These are phyloP conservation scores for Myotis planiceps DNA, from an alignment of 2,797 vertebrate genomes.

Conservation along the genomic window DNA sequence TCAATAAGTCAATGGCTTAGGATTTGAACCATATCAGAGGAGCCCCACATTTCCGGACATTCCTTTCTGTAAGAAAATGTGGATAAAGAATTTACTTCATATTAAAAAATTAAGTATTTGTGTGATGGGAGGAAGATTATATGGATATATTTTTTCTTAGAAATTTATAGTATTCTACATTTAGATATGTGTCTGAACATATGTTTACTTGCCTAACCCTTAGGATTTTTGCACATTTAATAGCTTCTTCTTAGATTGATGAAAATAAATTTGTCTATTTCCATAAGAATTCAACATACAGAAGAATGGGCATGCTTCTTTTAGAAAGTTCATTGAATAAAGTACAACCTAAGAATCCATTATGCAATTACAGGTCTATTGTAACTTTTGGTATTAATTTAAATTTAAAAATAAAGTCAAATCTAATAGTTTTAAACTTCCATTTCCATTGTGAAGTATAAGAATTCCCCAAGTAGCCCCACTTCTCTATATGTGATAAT, in stretches of 20 bases:
- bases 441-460: neutral
- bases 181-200: neutral
- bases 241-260: neutral
- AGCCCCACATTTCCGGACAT: neutral
- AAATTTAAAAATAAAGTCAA: neutral
- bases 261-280: neutral
- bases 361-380: neutral
- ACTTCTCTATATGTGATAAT: neutral
- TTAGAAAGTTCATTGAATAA: neutral
- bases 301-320: neutral
- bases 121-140: neutral
- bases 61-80: neutral
- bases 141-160: neutral
- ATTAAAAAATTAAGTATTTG: neutral
- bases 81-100: neutral
- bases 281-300: neutral
- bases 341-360: neutral
- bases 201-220: neutral
- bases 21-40: neutral
- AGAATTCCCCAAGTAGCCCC: neutral
- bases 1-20: neutral
- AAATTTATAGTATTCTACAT: neutral
- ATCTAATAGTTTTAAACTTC: neutral
- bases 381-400: slow-evolving; percentile 28
- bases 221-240: neutral